These are phyloP conservation scores for Smittia sp. DNA, from an alignment of 2,888 invertebrate genomes.

Conservation along the genomic window DNA sequence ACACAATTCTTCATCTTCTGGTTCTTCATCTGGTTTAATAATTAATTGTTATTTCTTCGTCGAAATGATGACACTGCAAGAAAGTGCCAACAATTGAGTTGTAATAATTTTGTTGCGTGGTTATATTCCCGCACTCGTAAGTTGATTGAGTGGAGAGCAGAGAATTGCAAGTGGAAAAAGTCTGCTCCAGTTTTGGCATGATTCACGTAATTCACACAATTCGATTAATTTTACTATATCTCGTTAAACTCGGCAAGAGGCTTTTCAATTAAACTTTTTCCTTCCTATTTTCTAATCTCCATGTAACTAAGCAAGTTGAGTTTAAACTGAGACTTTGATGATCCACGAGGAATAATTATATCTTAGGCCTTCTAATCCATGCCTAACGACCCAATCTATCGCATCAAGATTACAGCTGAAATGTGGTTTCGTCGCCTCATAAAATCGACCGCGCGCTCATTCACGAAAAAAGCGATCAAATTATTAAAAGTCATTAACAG, in stretches of 20 bases:
- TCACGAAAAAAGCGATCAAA: conserved; percentile 20
- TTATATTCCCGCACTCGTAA: no score
- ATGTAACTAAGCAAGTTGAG: no score
- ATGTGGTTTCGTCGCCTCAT: conserved; percentile 35
- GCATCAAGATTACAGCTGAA: conserved; percentile 9
- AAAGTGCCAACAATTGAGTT: no score
- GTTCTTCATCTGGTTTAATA: neutral
- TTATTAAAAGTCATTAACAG: conserved; percentile 36
- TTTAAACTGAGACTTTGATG: neutral
- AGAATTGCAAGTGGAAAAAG: no score
- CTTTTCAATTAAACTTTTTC: no score
- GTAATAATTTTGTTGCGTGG: no score
- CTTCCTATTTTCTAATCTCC: no score
- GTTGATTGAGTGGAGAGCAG: no score
- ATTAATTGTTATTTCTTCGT: neutral
- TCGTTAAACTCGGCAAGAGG: neutral
- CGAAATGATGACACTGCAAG: no score
- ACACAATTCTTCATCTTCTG: neutral
- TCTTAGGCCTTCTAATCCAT: conserved; percentile 8
- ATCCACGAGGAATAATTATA: neutral
- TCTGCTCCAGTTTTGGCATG: no score
- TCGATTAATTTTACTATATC: neutral
- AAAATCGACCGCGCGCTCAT: neutral
- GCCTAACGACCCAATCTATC: conserved; percentile 24
- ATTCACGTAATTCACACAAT: neutral